phyloP scores from a whole-genome alignment of 1,140 invertebrate genomes.

The Drosophila dunni region DNA sequence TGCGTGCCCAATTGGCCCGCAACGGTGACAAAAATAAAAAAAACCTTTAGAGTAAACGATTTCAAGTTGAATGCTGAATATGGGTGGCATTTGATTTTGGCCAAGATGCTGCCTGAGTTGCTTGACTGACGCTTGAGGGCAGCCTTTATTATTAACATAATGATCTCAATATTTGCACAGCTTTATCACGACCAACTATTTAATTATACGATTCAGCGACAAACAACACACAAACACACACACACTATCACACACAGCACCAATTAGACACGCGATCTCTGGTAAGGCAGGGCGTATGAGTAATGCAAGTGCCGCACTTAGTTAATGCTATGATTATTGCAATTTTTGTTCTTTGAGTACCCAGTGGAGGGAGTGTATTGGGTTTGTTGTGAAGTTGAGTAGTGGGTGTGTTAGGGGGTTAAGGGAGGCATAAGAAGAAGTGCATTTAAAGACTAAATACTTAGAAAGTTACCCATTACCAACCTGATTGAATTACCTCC shows the following conservation, averaged over 20 bases:
- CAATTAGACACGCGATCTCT: conserved; percentile 77
- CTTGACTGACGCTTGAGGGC: conserved; percentile 44
- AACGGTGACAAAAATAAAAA: conserved; percentile 63
- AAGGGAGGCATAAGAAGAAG: no score
- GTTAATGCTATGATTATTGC: conserved; percentile 45
- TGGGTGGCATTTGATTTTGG: conserved; percentile 63
- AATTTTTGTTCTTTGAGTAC: conserved; percentile 14
- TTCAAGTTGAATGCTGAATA: conserved; percentile 69
- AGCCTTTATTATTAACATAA: conserved; percentile 68
- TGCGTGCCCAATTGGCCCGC: conserved; percentile 70
- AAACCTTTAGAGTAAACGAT: conserved; percentile 19
- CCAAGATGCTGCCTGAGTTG: conserved; percentile 56
- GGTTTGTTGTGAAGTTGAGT: no score
- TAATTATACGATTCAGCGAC: conserved; percentile 67
- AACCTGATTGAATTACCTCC: no score
- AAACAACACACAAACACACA: conserved; percentile 14
- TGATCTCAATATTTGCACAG: conserved; percentile 81
- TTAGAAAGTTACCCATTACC: no score
- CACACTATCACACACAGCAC: conserved; percentile 12
- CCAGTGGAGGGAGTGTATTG: no score
- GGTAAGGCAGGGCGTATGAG: conserved; percentile 75
- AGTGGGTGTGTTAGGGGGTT: no score
- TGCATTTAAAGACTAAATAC: no score
- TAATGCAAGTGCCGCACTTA: conserved; percentile 63
- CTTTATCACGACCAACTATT: conserved; percentile 78